A percentile compares a stretch with the other conserved stretches of the same genome.
These are phyloP conservation scores for Sebastes wilsoni DNA, from an alignment of 2,797 vertebrate species.

Conservation along the genomic window DNA sequence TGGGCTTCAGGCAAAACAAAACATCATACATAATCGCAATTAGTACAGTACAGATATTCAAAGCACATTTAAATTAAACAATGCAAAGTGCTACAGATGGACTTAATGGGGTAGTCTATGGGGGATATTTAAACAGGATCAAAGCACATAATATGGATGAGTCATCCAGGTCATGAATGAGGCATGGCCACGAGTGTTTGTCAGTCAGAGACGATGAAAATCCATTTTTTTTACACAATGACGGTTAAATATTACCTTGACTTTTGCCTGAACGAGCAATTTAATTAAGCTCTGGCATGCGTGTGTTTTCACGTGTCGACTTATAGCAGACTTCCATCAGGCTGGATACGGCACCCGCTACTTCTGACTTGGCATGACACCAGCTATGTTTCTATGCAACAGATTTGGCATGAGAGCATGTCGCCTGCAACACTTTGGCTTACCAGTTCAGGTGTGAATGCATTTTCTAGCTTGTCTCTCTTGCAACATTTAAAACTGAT, in stretches of 20 bases:
- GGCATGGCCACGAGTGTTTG: not conserved
- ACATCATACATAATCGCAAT: conserved; percentile 42
- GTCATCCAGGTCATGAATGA: not conserved
- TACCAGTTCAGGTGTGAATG: not conserved
- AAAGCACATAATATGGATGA: conserved; percentile 15
- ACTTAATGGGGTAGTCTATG: conserved; percentile 33
- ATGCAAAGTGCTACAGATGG: conserved; percentile 35
- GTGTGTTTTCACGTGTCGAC: not conserved
- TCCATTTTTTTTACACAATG: not conserved
- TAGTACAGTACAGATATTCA: conserved; percentile 41
- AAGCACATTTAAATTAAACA: conserved; percentile 47
- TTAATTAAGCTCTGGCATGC: not conserved
- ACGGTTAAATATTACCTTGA: not conserved
- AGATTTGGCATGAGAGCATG: not conserved
- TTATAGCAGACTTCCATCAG: not conserved
- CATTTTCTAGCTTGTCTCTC: not conserved
- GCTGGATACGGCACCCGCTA: not conserved
- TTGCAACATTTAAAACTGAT: not conserved
- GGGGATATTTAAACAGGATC: conserved; percentile 28
- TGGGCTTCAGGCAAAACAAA: conserved; percentile 46
- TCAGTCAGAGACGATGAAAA: not conserved
- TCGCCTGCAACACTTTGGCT: not conserved
- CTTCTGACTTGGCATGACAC: not conserved
- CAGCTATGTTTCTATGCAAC: not conserved
- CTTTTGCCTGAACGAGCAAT: not conserved